Evolutionary conservation across 2,113 vertebrate genomes (phyloP).

Genomic region (Nycticorax nycticorax): DNA sequence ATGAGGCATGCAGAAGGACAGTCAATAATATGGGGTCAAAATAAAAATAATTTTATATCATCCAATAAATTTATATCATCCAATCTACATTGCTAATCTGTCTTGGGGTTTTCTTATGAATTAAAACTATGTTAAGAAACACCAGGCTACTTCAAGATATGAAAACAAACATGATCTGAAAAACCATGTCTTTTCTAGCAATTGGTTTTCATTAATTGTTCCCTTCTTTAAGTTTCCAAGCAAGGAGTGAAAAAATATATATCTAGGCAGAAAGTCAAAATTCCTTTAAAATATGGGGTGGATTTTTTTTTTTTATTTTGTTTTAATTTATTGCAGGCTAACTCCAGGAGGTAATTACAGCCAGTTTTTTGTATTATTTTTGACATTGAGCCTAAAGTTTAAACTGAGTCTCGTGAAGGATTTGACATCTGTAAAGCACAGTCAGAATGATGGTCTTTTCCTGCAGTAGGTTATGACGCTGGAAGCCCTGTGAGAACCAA

Average conservation of each 20-base stretch:
- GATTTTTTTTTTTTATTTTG: neutral
- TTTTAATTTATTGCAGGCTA: conserved; percentile 46
- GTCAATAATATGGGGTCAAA: neutral
- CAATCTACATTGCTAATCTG: neutral
- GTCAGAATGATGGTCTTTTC: conserved; percentile 29
- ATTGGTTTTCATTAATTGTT: conserved; percentile 58
- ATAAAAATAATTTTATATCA: neutral
- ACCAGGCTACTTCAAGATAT: neutral
- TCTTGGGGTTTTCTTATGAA: neutral
- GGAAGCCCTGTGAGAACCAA: conserved; percentile 1
- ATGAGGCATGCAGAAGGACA: neutral
- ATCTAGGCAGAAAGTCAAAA: conserved; percentile 53
- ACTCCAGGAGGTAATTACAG: conserved; percentile 31
- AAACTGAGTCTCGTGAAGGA: conserved; percentile 1
- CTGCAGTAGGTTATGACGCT: neutral
- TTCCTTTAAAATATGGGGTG: conserved; percentile 32
- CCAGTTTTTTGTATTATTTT: conserved; percentile 43
- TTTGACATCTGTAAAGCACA: conserved; percentile 37
- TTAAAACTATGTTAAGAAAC: conserved; percentile 10
- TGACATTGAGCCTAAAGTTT: conserved; percentile 50
- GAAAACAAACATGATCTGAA: conserved; percentile 45
- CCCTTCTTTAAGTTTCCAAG: conserved; percentile 51
- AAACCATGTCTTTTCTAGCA: conserved; percentile 23
- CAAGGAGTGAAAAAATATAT: conserved; percentile 58
- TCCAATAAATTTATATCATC: neutral